phyloP scores from a whole-genome alignment of 1,140 invertebrate genomes.

The Drosophila baimaii region DNA sequence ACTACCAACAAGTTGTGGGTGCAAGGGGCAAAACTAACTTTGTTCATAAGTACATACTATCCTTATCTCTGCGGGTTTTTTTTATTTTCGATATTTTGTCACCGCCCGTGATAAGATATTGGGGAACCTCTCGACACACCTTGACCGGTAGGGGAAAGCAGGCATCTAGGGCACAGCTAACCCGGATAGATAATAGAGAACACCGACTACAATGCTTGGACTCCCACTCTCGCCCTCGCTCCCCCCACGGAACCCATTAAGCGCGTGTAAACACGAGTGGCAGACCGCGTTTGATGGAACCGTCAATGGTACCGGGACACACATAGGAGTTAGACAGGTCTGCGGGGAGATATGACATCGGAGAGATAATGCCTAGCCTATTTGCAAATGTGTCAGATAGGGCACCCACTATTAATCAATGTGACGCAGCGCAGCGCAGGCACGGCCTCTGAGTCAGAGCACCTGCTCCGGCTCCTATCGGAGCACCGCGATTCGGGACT shows the following conservation, averaged over 20 bases:
- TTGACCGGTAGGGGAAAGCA: constrained; percentile 13
- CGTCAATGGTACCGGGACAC: constrained; percentile 16
- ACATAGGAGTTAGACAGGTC: constrained; percentile 13
- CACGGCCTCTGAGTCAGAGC: constrained; percentile 27
- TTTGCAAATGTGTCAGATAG: constrained; percentile 37
- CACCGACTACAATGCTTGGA: not conserved
- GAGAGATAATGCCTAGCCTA: constrained; percentile 34
- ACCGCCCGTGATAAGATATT: constrained; percentile 35
- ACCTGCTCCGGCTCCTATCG: constrained; percentile 23
- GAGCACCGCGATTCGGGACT: constrained; percentile 23
- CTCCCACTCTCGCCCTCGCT: constrained; percentile 5
- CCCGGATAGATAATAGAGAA: constrained; percentile 42
- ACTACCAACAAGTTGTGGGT: not conserved
- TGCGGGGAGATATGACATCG: constrained; percentile 16
- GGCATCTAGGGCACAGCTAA: constrained; percentile 12
- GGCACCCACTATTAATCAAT: constrained; percentile 41
- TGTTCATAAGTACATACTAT: constrained; percentile 4
- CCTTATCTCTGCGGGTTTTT: constrained; percentile 10
- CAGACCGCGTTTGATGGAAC: constrained; percentile 27
- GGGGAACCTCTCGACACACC: constrained; percentile 1
- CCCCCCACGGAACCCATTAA: constrained; percentile 19
- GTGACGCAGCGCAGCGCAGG: constrained; percentile 49
- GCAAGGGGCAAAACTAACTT: not conserved
- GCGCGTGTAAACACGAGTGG: constrained; percentile 36
- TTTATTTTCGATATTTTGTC: constrained; percentile 35